These are phyloP conservation scores for Idaea straminata DNA, from an alignment of 2,888 invertebrate species.

Conservation along the genomic window DNA sequence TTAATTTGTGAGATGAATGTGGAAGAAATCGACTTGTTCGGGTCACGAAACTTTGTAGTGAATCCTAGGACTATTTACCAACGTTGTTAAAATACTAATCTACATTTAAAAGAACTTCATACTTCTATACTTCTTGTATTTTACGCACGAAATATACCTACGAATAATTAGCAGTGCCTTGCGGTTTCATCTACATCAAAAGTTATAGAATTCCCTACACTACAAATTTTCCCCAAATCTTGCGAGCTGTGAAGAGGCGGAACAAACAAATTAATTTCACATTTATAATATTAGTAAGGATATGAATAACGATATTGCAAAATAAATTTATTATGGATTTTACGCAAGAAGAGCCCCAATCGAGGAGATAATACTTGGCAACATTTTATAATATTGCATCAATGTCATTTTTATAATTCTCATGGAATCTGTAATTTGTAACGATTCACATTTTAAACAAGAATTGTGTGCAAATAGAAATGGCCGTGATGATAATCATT, in stretches of 20 bases:
- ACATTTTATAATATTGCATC: neutral
- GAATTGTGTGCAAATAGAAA: conserved; percentile 1
- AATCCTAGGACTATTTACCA: neutral
- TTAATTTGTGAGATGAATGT: conserved; percentile 35
- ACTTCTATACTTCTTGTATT: too few relatives aligned
- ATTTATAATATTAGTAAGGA: neutral
- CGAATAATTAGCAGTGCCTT: too few relatives aligned
- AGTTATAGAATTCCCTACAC: neutral
- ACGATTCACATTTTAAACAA: neutral
- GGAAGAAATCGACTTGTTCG: conserved; percentile 26
- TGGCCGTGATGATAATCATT: neutral
- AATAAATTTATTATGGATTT: neutral
- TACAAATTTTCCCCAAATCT: too few relatives aligned
- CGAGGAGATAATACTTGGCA: neutral
- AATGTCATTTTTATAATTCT: neutral
- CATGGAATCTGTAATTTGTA: neutral
- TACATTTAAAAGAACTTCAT: too few relatives aligned
- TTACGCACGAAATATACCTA: too few relatives aligned
- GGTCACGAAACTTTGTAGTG: conserved; percentile 17
- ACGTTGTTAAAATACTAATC: neutral
- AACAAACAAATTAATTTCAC: too few relatives aligned
- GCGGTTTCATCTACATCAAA: neutral
- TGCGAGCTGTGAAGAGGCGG: too few relatives aligned
- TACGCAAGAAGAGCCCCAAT: neutral
- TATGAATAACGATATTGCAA: neutral